Evolutionary conservation across 2,797 vertebrate genomes (phyloP).

Genomic region (Gymnoscopelus braueri): DNA sequence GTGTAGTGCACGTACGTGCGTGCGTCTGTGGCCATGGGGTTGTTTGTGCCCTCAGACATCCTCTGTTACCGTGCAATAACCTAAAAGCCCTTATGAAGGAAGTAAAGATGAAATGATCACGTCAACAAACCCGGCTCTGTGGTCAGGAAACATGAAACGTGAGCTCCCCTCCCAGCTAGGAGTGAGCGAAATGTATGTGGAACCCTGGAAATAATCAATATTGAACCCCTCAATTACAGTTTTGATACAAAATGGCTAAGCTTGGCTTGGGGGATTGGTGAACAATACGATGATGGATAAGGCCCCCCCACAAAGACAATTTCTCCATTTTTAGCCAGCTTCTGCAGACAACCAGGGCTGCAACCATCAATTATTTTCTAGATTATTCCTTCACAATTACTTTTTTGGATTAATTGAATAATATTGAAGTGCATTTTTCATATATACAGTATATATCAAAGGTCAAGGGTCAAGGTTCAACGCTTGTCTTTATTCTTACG

Average conservation of each 20-base stretch:
- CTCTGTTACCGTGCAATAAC: slow-evolving; percentile 35
- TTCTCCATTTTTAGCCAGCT: neutral
- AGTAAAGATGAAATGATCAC: slow-evolving; percentile 56
- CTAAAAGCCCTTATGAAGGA: slow-evolving; percentile 47
- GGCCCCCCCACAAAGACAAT: neutral
- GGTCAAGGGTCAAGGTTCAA: no score
- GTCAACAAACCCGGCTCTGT: slow-evolving; percentile 44
- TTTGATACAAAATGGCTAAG: slow-evolving; percentile 46
- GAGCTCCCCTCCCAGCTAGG: slow-evolving; percentile 21
- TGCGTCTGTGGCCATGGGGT: slow-evolving; percentile 40
- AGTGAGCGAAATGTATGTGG: neutral
- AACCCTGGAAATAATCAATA: slow-evolving; percentile 52
- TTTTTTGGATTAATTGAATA: no score
- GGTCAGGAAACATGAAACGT: slow-evolving; percentile 13
- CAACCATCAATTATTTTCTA: no score
- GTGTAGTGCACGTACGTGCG: slow-evolving; percentile 13
- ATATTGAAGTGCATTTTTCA: no score
- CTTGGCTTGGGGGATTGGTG: slow-evolving; percentile 18
- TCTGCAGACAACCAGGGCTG: no score
- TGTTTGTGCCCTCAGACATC: slow-evolving; percentile 58
- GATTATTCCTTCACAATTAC: no score
- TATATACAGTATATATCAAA: no score
- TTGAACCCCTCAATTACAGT: slow-evolving; percentile 50
- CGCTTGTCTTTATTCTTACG: no score
- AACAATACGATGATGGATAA: slow-evolving; percentile 23